Evolutionary conservation across 2,113 vertebrate species (phyloP), one percentile per base, ranked within the genome.

Genomic region (Stigmatopora nigra): DNA sequence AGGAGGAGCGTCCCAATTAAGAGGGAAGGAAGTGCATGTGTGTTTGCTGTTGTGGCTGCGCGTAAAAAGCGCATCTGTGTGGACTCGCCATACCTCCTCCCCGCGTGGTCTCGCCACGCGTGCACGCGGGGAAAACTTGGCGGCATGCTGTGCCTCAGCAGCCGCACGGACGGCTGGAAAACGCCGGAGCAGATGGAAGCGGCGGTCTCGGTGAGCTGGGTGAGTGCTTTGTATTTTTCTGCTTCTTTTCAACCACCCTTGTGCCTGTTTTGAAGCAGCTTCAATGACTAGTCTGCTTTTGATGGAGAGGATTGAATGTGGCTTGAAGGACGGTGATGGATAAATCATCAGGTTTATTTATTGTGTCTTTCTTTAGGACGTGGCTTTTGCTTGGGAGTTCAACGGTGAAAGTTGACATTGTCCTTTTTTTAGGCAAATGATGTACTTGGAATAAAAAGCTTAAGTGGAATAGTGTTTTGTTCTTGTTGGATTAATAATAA

Each of bases 91-190:
- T 22, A 25, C 52, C 52, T 53, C 20, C 52, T 8, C 52, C 58
- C 19, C 36, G 58, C 58, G 16, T 22, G 12, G 38, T 61, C 59
- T 41, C 59, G 59, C 19, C 11, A 41, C 74, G 3, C 61, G 58
- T 70, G 63, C 38, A 7, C 67, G 76, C 76, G 75, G 46, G 75
- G 75, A 61, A 76, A 85, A 84, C 78, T 84, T 80, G 12, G 19
- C 69, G 72, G 61, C 75, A 79, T 73, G 80, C 70, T 72, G 73
- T 63, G 38, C 12, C 1, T 9, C 7, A 63, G 67, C 63, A 38
- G 66, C 53, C 45, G 17, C 10, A 49, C 47, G 69, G 64, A 49
- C 19, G 25, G 1, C 68, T n/a, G 25, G 46, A 61, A 75, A 48
- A 14, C 46, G 63, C 66, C 64, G 77, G 69, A 62, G 14, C 77